phyloP scores from a whole-genome alignment of 2,888 invertebrate species.

The Aleiodes alternator region DNA sequence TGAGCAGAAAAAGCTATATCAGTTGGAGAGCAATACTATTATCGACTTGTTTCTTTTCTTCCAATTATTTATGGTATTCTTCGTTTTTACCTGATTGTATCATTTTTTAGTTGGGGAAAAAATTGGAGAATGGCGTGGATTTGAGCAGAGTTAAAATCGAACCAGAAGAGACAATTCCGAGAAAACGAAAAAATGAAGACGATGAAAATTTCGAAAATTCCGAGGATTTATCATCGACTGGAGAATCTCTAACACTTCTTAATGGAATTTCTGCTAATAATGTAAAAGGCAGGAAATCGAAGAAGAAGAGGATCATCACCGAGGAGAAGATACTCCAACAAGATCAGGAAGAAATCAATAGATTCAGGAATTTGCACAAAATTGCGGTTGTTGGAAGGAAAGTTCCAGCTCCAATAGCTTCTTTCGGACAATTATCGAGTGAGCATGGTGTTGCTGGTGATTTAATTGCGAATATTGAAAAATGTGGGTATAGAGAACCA shows the following conservation, averaged over 20 bases:
- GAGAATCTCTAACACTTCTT: slow-evolving; percentile 68
- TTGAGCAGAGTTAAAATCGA: slow-evolving; percentile 63
- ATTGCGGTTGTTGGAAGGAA: slow-evolving; percentile 88
- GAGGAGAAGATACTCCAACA: slow-evolving; percentile 75
- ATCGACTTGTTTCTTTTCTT: background rate
- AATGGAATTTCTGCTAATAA: slow-evolving; percentile 75
- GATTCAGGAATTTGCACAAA: slow-evolving; percentile 84
- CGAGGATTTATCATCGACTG: slow-evolving; percentile 23
- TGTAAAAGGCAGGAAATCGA: slow-evolving; percentile 67
- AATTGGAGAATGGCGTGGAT: slow-evolving; percentile 46
- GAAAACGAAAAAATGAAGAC: slow-evolving; percentile 66
- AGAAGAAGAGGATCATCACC: slow-evolving; percentile 69
- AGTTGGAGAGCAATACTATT: too few relatives aligned
- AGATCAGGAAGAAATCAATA: slow-evolving; percentile 81
- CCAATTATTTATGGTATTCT: background rate
- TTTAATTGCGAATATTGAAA: slow-evolving; percentile 82
- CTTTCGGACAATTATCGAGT: slow-evolving; percentile 81
- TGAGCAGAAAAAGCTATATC: too few relatives aligned
- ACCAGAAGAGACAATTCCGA: slow-evolving; percentile 59
- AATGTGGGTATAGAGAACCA: slow-evolving; percentile 85
- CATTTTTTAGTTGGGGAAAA: slow-evolving; percentile 57
- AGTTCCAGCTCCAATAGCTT: slow-evolving; percentile 85
- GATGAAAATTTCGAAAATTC: slow-evolving; percentile 61
- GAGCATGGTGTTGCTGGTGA: slow-evolving; percentile 78
- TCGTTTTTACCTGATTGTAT: too few relatives aligned